A percentile compares a stretch with the other conserved stretches of the same genome.
Evolutionary conservation across 2,797 vertebrate genomes (phyloP).

Genomic region (Furcifer pardalis): DNA sequence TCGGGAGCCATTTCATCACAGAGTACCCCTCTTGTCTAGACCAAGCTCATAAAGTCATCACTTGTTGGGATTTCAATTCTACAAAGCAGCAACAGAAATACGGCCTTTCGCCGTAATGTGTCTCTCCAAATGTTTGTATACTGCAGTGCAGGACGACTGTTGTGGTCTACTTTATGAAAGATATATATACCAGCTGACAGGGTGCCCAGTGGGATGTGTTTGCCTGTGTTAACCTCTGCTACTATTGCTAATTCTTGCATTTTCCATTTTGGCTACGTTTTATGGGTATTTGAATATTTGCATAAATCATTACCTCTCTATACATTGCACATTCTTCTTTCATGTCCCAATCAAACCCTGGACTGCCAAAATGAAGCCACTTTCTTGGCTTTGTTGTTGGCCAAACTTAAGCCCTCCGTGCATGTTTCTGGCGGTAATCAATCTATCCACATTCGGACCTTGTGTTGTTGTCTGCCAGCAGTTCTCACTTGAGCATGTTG

Average conservation of each 20-base stretch:
- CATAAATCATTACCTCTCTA: neutral
- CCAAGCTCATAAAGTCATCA: slow-evolving; percentile 75
- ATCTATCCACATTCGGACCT: too few relatives aligned
- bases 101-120: slow-evolving; percentile 53
- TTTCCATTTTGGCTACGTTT: neutral
- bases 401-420: too few relatives aligned
- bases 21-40: slow-evolving; percentile 75
- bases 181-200: neutral
- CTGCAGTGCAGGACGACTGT: slow-evolving; percentile 19
- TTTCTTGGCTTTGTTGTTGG: too few relatives aligned
- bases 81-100: slow-evolving; percentile 66
- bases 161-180: neutral
- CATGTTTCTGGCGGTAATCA: too few relatives aligned
- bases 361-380: too few relatives aligned
- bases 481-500: too few relatives aligned
- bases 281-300: too few relatives aligned
- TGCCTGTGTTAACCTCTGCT: neutral
- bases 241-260: neutral
- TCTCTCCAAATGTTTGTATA: slow-evolving; percentile 51
- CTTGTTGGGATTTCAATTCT: slow-evolving; percentile 69
- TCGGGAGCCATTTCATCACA: slow-evolving; percentile 72
- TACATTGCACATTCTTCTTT: too few relatives aligned
- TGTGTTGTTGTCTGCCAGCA: too few relatives aligned
- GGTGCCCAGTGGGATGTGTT: neutral
- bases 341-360: too few relatives aligned